phyloP scores from a whole-genome alignment of 2,888 invertebrate species.

The Mesorhabditis spiculigera region DNA sequence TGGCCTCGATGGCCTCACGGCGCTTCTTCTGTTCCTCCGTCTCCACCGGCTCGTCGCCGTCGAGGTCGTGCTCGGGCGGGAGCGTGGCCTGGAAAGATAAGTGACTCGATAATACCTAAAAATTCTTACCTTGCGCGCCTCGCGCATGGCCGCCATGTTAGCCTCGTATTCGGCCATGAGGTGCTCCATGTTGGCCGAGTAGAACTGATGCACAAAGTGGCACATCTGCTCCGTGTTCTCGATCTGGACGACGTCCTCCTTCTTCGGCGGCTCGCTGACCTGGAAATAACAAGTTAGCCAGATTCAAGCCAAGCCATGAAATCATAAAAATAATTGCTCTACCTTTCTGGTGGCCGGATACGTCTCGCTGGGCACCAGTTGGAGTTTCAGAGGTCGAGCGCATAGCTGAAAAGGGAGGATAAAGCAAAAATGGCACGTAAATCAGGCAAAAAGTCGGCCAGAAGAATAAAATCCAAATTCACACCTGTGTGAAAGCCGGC shows the following conservation, averaged over 20 bases:
- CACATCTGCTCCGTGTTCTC: slow-evolving; percentile 91
- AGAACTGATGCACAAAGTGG: slow-evolving; percentile 87
- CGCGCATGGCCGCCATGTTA: slow-evolving; percentile 24
- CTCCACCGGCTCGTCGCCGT: slow-evolving; percentile 20
- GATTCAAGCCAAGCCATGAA: neutral
- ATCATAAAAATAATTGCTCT: neutral
- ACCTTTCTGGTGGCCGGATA: slow-evolving; percentile 70
- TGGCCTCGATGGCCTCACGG: slow-evolving; percentile 7
- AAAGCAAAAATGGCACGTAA: neutral
- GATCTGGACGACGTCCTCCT: slow-evolving; percentile 66
- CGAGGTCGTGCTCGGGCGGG: slow-evolving; percentile 6
- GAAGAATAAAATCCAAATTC: slow-evolving; percentile 11
- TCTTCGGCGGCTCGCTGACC: slow-evolving; percentile 44
- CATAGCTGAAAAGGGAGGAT: slow-evolving; percentile 69
- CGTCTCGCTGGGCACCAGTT: slow-evolving; percentile 76
- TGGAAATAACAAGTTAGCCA: slow-evolving; percentile 6
- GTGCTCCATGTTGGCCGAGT: slow-evolving; percentile 67
- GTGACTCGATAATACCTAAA: neutral
- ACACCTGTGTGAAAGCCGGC: slow-evolving; percentile 84
- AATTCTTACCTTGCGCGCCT: slow-evolving; percentile 19
- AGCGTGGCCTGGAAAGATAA: neutral
- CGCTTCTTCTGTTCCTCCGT: slow-evolving; percentile 23
- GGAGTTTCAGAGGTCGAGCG: slow-evolving; percentile 75
- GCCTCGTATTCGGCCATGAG: slow-evolving; percentile 38
- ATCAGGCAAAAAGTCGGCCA: slow-evolving; percentile 66